Evolutionary conservation across 2,113 vertebrate genomes (phyloP), one percentile per base, ranked within the genome.

Genomic region (Pelobates fuscus): DNA sequence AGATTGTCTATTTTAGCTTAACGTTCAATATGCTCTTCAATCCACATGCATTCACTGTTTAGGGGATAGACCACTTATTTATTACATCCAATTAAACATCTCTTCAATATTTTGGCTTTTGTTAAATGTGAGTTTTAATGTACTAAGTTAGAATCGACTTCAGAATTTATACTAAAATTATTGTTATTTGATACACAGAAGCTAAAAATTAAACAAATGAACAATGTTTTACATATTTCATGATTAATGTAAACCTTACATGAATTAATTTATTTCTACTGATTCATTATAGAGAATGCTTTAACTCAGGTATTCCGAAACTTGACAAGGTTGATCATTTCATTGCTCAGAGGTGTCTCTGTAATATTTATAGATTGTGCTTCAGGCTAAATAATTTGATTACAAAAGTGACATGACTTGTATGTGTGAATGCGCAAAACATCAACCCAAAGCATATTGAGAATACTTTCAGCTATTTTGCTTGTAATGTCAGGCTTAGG

Each of bases 371-470:
- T 32, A 18, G 29, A 26, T 32, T 32, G 29, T 18, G 27, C 17
- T 32, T 32, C 30, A 37, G 27, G 30, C 18, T 62, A 6, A 62
- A 32, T 37, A 62, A 62, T 37, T 37, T 69, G 52, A 41, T 18
- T 58, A 11, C 37, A 70, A 70, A n/a, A 57, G 8, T 43, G 23
- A n/a, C 32, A 26, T 32, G 20, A 20, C 5, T 10, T 55, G 11
- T 55, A 55, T 18, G 1, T 61, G n/a, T 71, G n/a, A 26, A 61
- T 61, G n/a, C 11, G 20, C 5, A 71, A 71, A 46, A 15, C 8
- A 23, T 55, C 52, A 37, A 3, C n/a, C 37, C 18, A 7, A 2
- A 49, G 8, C 57, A 61, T 49, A 61, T 71, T 61, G 58, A 2
- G n/a, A 27, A 61, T 29, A 27, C 17, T 26, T 60, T 46, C 18